A percentile compares a stretch with the other conserved stretches of the same genome.
These are phyloP conservation scores for Bos taurus DNA, from an alignment of 2,113 vertebrate genomes.

Conservation along the genomic window ARS-UCD2.0 NC_037336.1:16045501-16046000, in stretches of 20 bases:
- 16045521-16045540: not conserved
- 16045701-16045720: not conserved
- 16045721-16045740: not conserved
- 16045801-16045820: fast-evolving
- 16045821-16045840: fast-evolving
- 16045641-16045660: not conserved
- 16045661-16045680: not conserved
- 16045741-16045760: not conserved
- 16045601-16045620: not conserved
- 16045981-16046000: not conserved
- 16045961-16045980: not conserved
- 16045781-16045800: not conserved
- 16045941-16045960: not conserved
- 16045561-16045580: not conserved
- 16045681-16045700: not conserved
- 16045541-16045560: not conserved
- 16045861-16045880: not conserved
- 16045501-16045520: not conserved
- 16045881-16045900: not conserved
- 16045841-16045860: not conserved
- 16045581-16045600: too few species aligned
- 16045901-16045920: not conserved
- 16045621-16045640: not conserved
- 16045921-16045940: not conserved
- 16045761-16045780: not conserved